Evolutionary conservation across 2,797 vertebrate genomes (phyloP).

Genomic region (Myiotriccus ornatus): DNA sequence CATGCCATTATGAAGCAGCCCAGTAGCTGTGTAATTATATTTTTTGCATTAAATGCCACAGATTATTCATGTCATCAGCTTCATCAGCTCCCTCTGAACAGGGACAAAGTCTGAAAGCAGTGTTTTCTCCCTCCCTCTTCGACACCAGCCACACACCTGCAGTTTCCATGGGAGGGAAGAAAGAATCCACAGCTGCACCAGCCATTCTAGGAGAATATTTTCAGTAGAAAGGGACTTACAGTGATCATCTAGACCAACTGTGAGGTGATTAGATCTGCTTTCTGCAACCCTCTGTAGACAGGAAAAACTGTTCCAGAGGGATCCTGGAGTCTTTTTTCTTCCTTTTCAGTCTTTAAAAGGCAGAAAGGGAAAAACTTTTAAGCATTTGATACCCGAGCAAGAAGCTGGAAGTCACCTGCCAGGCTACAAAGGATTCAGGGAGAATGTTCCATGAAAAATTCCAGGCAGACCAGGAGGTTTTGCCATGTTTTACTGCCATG

Average conservation of each 20-base stretch:
- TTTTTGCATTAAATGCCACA: not conserved
- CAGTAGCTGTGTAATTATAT: not conserved
- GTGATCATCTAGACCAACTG: not conserved
- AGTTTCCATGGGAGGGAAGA: not conserved
- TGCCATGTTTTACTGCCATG: not conserved
- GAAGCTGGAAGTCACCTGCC: not conserved
- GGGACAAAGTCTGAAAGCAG: not conserved
- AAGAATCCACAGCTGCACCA: not conserved
- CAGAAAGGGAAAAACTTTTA: not conserved
- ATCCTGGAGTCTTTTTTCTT: not conserved
- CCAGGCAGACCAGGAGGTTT: not conserved
- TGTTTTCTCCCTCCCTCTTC: rapidly evolving
- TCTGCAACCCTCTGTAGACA: not conserved
- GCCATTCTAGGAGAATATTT: not conserved
- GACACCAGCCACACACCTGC: not conserved
- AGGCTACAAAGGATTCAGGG: not conserved
- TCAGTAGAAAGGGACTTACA: not conserved
- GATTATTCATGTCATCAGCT: not conserved
- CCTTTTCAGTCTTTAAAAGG: not conserved
- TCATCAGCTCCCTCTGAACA: not conserved
- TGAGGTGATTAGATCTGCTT: not conserved
- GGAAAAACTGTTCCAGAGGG: not conserved
- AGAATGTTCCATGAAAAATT: not conserved
- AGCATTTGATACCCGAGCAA: not conserved
- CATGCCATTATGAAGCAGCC: not conserved